Conservation (phyloP, 2,888 invertebrate species). For the Coremacera marginata region DNA sequence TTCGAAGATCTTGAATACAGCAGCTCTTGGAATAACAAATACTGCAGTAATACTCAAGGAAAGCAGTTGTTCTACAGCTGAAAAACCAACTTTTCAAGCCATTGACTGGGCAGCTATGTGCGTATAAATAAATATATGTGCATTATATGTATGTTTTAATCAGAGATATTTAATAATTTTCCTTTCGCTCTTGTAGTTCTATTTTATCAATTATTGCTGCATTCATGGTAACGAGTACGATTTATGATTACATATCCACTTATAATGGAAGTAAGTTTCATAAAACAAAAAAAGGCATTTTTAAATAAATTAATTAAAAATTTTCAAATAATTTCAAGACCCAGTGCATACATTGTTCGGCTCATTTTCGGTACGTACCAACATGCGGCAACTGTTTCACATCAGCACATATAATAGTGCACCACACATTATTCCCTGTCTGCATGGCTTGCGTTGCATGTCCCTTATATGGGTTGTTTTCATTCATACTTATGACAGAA, state of each 20-base stretch:
- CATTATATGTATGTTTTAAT: no score
- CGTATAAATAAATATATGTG: no score
- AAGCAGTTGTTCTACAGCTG: not conserved
- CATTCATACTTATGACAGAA: constrained; percentile 62
- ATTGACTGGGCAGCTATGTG: constrained; percentile 59
- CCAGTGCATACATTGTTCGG: constrained; percentile 42
- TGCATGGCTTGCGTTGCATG: constrained; percentile 68
- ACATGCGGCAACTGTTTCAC: constrained; percentile 51
- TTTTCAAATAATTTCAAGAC: constrained; percentile 24
- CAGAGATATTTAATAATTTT: not conserved
- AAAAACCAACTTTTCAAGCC: constrained; percentile 38
- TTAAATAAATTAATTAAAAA: not conserved
- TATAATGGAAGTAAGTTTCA: constrained; percentile 41
- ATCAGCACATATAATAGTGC: constrained; percentile 45
- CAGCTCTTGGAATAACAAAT: not conserved
- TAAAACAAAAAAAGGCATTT: no score
- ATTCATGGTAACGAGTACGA: constrained; percentile 45
- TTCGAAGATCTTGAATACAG: not conserved
- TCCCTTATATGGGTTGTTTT: constrained; percentile 69
- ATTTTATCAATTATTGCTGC: constrained; percentile 41
- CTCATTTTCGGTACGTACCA: constrained; percentile 55
- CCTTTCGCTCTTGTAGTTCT: constrained; percentile 43
- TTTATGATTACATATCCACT: constrained; percentile 50
- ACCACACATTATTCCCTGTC: constrained; percentile 61
- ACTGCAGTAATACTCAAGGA: not conserved